A percentile compares a stretch with the other conserved stretches of the same genome.
phyloP scores from a whole-genome alignment of 2,797 vertebrate genomes.

The Discoglossus pictus region DNA sequence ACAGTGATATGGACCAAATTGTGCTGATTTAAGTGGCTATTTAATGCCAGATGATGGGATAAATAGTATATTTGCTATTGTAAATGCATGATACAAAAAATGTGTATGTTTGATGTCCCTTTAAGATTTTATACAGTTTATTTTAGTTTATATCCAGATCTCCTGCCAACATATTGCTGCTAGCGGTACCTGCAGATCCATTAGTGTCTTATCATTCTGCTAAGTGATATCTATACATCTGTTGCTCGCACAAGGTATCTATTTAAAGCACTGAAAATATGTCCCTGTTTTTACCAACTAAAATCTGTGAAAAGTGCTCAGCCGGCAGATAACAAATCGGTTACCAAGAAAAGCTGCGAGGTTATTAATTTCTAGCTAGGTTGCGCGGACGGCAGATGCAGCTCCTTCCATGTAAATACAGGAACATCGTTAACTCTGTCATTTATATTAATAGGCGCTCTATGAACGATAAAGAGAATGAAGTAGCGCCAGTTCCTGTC shows the following conservation, averaged over 20 bases:
- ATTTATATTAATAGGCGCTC: constrained; percentile 32
- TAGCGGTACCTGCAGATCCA: not conserved
- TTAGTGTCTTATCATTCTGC: not conserved
- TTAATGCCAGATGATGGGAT: too few relatives aligned
- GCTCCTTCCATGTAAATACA: constrained; percentile 26
- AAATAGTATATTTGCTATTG: too few relatives aligned
- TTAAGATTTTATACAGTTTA: too few relatives aligned
- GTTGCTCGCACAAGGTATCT: not conserved
- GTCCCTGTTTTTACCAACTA: constrained; percentile 2
- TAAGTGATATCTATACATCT: constrained; percentile 19
- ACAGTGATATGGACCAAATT: too few relatives aligned
- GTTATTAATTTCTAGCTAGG: constrained; percentile 26
- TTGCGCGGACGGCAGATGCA: constrained; percentile 15
- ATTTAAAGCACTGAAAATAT: constrained; percentile 32
- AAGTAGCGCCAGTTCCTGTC: constrained; percentile 12
- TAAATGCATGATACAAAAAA: too few relatives aligned
- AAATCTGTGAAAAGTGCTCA: not conserved
- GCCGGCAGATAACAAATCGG: constrained; percentile 25
- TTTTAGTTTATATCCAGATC: too few relatives aligned
- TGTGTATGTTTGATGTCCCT: too few relatives aligned
- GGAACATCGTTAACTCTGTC: constrained; percentile 29
- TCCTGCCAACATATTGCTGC: too few relatives aligned
- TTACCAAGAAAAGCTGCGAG: not conserved
- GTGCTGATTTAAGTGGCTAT: too few relatives aligned
- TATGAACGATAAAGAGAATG: constrained; percentile 21